A percentile compares a stretch with the other conserved stretches of the same genome.
Evolutionary conservation across 1,140 invertebrate species (phyloP).

Genomic region (Trichonephila clavipes): DNA sequence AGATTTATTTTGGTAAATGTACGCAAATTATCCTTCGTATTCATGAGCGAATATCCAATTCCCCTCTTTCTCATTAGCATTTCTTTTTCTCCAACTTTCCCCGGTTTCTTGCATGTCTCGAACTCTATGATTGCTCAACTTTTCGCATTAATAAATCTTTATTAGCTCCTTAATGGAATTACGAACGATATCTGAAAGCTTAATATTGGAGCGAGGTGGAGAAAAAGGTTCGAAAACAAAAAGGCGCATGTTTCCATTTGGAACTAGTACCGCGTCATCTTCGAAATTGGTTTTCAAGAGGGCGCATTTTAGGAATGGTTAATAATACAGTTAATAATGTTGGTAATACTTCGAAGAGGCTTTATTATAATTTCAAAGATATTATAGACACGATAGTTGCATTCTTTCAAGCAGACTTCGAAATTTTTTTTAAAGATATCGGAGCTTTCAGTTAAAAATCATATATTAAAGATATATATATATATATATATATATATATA

Average conservation of each 20-base stretch:
- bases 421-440: too few relatives aligned
- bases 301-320: neutral
- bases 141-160: slow-evolving; percentile 15
- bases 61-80: neutral
- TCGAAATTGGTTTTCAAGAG: neutral
- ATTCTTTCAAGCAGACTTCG: too few relatives aligned
- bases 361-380: too few relatives aligned
- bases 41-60: slow-evolving; percentile 7
- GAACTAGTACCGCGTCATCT: neutral
- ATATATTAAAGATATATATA: too few relatives aligned
- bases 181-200: neutral
- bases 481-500: too few relatives aligned
- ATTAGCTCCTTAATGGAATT: slow-evolving; percentile 21
- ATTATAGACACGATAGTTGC: too few relatives aligned
- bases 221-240: neutral
- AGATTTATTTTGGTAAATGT: neutral
- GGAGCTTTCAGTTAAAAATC: too few relatives aligned
- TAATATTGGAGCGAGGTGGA: neutral
- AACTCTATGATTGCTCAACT: neutral
- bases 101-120: neutral
- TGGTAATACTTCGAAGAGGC: too few relatives aligned
- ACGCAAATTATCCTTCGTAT: neutral
- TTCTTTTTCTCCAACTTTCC: slow-evolving; percentile 4
- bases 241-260: neutral
- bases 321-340: neutral